Base-by-base conservation (phyloP, 2,797 vertebrate genomes). In the Cynodonichthys magdalenae region DNA sequence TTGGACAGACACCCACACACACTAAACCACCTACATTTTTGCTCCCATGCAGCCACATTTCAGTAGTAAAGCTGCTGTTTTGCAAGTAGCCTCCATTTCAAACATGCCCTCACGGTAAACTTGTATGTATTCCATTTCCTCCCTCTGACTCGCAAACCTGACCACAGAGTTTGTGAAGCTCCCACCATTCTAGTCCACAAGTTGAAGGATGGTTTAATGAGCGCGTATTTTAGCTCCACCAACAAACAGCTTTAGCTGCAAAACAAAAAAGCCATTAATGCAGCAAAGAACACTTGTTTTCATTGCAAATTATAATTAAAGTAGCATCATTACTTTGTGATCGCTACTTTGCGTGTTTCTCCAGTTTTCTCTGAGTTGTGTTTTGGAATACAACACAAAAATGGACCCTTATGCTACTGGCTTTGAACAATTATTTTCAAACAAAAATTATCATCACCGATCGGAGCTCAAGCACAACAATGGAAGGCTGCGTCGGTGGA, bases 11-110 rank as follows among this genome's bases (percentile, higher is more conserved):
- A 56, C 46, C 27, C 62, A 63, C 58, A 69, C 67, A 9, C 6
- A 52, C 48, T 41, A n/a, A 75, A 31, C 62, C 64, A 20, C 75
- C 70, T 79, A 72, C 73, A 41, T 79, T 60, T 36, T 62, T 60
- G 54, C 69, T 73, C 65, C 68, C 77, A 78, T 66, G 59, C 65
- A 29, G 58, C 41, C 71, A 66, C 87, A 88, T 89, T 83, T 82
- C 83, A 70, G 46, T 41, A 58, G 27, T 17, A 66, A 28, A 81
- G 73, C 71, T 19, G 61, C 41, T 61, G 79, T 83, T 87, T 81
- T 78, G 61, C 78, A 45, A n/a, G 61, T 14, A 54, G 66, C 44
- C 71, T 71, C 28, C 64, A 65, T 77, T 70, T 55, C 62, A 52
- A 39, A 50, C 52, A 5, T 73, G 46, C 45, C 73, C 79, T 46